phyloP scores from a whole-genome alignment of 2,113 vertebrate genomes.

The Tyrannus savana region DNA sequence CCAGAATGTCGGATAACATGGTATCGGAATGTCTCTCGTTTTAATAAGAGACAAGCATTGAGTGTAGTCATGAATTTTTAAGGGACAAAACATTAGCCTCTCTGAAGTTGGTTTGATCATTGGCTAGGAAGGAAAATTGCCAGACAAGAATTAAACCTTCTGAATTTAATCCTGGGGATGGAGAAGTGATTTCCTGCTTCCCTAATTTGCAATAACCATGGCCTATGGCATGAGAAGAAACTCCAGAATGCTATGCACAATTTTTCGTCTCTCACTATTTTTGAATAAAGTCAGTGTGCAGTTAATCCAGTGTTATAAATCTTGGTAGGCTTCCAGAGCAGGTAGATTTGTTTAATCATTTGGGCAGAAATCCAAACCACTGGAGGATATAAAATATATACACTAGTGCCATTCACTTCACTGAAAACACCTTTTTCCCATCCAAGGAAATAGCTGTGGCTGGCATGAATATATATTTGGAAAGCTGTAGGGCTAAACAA shows the following conservation, averaged over 20 bases:
- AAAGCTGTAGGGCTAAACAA: slow-evolving; percentile 50
- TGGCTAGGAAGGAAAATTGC: slow-evolving; percentile 13
- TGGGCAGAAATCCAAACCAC: slow-evolving; percentile 58
- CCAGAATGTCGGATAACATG: background rate
- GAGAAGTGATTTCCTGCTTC: slow-evolving; percentile 39
- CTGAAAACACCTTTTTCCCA: slow-evolving; percentile 53
- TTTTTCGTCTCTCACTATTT: slow-evolving; percentile 44
- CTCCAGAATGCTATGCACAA: background rate
- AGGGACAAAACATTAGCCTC: background rate
- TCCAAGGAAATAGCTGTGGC: slow-evolving; percentile 65
- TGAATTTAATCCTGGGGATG: slow-evolving; percentile 27
- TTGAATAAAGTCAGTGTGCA: slow-evolving; percentile 57
- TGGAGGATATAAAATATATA: slow-evolving; percentile 44
- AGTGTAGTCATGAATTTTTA: slow-evolving; percentile 23
- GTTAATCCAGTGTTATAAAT: slow-evolving; percentile 57
- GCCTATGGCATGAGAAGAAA: slow-evolving; percentile 13
- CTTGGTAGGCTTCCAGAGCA: slow-evolving; percentile 40
- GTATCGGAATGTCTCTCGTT: background rate
- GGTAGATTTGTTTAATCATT: slow-evolving; percentile 66
- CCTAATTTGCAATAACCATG: background rate
- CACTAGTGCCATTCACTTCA: slow-evolving; percentile 50
- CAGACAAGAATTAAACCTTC: slow-evolving; percentile 34
- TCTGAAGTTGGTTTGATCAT: background rate
- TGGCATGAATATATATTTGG: slow-evolving; percentile 62
- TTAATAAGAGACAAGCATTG: background rate